Evolutionary conservation across 53 echinoderm and acorn worm genomes (phyloP), one percentile per base, ranked within the genome.

Genomic region (Luidia sarsii): DNA sequence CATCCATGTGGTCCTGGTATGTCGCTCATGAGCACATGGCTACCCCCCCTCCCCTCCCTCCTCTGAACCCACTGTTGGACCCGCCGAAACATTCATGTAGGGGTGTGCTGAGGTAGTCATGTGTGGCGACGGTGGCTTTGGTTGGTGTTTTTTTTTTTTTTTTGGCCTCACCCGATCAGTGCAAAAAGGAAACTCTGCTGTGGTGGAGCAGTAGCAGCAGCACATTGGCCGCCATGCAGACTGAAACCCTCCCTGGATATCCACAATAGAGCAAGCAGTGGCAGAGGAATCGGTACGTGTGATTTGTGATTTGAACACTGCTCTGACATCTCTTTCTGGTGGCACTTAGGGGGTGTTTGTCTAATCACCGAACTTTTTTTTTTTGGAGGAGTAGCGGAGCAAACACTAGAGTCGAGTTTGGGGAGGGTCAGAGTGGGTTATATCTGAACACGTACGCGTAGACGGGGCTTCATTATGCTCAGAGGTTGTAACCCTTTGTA

Each of bases 401-500:
- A 72, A 23, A 55, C 54, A 54, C 24, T 24, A 52, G 50, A 46
- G 28, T 28, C 60, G 1, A 41, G 43, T 36, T 41, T n/a, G 33
- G 36, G 10, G 18, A 18, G 63, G 7, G 18, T 4, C 2, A 11
- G 18, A 6, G 6, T 33, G 65, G 67, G 67, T n/a, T 33, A 11
- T 8, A 35, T 1, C 7, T 3, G 37, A 36, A 20, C 63, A 63
- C 63, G 63, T 63, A 63, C 35, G n/a, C n/a, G n/a, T n/a, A n/a
- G n/a, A 29, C 30, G 36, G 67, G 25, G 45, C 67, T 7, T 11
- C 23, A 43, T 67, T 45, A 41, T 20, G 67, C n/a, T 24, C 59
- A 46, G 27, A 36, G 77, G 77, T 77, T 43, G 61, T 60, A 61
- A 33, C 77, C 61, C 61, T 55, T 72, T 72, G 72, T 72, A 55